These are phyloP conservation scores for Stenotaenia linearis DNA, from an alignment of 2,888 invertebrate species.

Conservation along the genomic window DNA sequence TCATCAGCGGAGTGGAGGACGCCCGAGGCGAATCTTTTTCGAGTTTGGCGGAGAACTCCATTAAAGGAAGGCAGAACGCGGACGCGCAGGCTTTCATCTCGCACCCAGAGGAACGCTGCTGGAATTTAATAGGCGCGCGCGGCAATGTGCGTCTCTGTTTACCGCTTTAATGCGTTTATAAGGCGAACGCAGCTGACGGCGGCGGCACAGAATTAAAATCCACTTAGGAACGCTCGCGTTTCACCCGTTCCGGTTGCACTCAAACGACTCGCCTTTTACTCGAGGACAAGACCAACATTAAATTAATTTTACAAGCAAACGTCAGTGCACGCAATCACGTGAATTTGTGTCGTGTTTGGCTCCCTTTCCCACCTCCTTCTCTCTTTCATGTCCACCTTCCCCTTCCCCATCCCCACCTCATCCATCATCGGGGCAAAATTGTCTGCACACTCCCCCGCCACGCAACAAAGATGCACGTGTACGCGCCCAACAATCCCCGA, in stretches of 20 bases:
- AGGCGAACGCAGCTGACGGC: constrained; percentile 19
- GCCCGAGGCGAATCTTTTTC: neutral
- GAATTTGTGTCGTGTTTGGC: neutral
- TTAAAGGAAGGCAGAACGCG: neutral
- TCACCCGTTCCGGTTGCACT: constrained; percentile 15
- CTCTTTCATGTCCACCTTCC: neutral
- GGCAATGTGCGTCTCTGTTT: constrained; percentile 21
- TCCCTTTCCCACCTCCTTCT: neutral
- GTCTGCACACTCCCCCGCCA: neutral
- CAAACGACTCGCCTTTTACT: neutral
- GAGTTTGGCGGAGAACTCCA: neutral
- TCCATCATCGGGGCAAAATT: constrained; percentile 14
- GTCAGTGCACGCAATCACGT: neutral
- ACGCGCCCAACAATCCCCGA: constrained; percentile 5
- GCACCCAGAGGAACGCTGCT: constrained; percentile 20
- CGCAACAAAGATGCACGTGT: constrained; percentile 22
- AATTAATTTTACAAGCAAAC: constrained; percentile 21
- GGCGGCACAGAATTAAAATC: constrained; percentile 24
- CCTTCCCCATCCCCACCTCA: neutral
- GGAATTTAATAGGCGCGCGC: constrained; percentile 26
- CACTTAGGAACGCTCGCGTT: constrained; percentile 26
- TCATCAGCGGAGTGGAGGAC: neutral
- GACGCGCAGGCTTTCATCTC: constrained; percentile 24
- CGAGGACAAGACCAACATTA: constrained; percentile 19
- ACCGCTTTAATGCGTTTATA: constrained; percentile 26